Conservation (phyloP, 2,888 invertebrate species). For the Molorchus minor region DNA sequence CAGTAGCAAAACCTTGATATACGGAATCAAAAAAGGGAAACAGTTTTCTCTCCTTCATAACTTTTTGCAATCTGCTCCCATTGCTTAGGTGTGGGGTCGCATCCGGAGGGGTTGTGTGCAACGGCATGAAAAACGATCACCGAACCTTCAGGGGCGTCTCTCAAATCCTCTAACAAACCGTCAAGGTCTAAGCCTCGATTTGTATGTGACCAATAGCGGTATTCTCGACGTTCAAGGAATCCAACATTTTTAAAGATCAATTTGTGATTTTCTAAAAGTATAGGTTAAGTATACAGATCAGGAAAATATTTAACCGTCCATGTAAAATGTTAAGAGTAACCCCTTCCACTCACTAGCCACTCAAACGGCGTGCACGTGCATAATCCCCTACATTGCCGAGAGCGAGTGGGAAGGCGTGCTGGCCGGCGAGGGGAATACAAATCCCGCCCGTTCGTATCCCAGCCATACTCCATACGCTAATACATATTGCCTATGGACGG, state of each 20-base stretch:
- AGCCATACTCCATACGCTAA: not conserved
- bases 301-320: too few relatives aligned
- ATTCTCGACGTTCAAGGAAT: conserved; percentile 17
- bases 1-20: conserved; percentile 96
- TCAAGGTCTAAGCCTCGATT: conserved; percentile 73
- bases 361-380: too few relatives aligned
- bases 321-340: too few relatives aligned
- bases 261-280: conserved; percentile 87
- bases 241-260: conserved; percentile 81
- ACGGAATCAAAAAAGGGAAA: conserved; percentile 94
- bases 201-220: conserved; percentile 22
- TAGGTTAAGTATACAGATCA: too few relatives aligned
- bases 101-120: conserved; percentile 98
- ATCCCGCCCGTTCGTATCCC: not conserved
- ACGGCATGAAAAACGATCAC: conserved; percentile 94
- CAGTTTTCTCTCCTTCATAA: conserved; percentile 80
- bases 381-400: too few relatives aligned
- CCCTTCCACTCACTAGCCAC: too few relatives aligned
- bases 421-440: too few relatives aligned
- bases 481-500: too few relatives aligned
- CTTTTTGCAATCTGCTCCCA: conserved; percentile 89
- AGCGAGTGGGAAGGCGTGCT: too few relatives aligned
- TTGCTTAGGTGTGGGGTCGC: conserved; percentile 91
- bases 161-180: conserved; percentile 79
- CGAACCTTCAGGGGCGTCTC: conserved; percentile 80